These are phyloP conservation scores for Lepilemur septentrionalis DNA, from an alignment of 2,797 vertebrate genomes.

Conservation along the genomic window DNA sequence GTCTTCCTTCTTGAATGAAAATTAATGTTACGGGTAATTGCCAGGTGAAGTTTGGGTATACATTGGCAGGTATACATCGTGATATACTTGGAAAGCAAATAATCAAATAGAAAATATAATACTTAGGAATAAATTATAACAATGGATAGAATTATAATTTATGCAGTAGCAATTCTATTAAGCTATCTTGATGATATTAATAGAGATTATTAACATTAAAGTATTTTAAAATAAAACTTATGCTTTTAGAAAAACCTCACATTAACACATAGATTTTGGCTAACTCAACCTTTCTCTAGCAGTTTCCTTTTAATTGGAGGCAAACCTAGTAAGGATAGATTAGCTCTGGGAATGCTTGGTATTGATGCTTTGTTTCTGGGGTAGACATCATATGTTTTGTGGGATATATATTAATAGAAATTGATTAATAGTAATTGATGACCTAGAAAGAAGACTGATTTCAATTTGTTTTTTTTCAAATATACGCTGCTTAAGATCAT, in stretches of 20 bases:
- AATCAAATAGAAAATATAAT: not conserved
- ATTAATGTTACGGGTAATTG: not conserved
- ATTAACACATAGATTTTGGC: not conserved
- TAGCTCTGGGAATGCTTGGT: not conserved
- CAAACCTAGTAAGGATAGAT: not conserved
- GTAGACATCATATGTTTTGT: not conserved
- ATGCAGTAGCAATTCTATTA: not conserved
- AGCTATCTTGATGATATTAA: not conserved
- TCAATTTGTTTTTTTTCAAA: conserved; percentile 6
- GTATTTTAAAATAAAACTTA: not conserved
- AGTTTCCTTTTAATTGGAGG: not conserved
- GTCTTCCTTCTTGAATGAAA: not conserved
- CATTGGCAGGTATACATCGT: not conserved
- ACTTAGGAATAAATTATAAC: not conserved
- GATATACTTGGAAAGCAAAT: not conserved
- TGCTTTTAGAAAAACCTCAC: not conserved
- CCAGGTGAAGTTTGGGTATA: not conserved
- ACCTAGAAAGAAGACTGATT: not conserved
- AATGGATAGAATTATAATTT: not conserved
- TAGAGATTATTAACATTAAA: not conserved
- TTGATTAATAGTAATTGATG: not conserved
- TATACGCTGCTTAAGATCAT: not conserved
- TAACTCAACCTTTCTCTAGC: not conserved
- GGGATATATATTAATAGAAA: not conserved
- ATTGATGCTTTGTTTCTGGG: not conserved